Base-by-base conservation (phyloP, 2,113 vertebrate species). In the Rutilus rutilus region DNA sequence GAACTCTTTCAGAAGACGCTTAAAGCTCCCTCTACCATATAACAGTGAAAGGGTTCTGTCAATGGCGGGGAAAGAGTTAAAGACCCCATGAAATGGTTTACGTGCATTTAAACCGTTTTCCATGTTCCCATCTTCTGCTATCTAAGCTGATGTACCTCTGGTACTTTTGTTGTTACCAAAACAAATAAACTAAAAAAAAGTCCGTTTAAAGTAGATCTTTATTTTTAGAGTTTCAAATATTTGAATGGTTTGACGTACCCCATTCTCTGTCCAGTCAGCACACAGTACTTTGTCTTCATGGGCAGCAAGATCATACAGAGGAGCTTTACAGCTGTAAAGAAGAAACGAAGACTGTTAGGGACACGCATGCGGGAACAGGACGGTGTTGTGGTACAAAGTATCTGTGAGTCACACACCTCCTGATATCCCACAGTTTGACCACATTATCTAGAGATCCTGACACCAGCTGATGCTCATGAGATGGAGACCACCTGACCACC, bases 401-500 rank as follows among this genome's bases (percentile, higher is more conserved):
- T 39, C 30, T 0, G 7, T 73, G 19, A 50, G 64, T 33, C 10
- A 90, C 91, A 89, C 91, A 99, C 98, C 98, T 99, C 89, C 98
- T 97, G 36, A 94, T 97, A 93, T 99, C 98, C 98, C 98, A 99
- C 21, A 99, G 95, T 89, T 99, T 99, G 57, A 99, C 97, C 60
- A 99, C 85, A 86, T 97, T 97, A 95, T 99, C 98, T 47, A 99
- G 93, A 89, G 98, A 99, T 73, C 98, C 97, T 0, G 98, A 99
- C 81, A 99, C 93, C 21, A 99, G 94, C 91, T 99, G 98, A 82
- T 99, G 95, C 85, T 99, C 97, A 0, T 99, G 94, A 1, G 95
- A 94, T 1, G 97, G 97, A 75, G 97, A 96, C 98, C 98, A 99
- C 89, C 97, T 97, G 52, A 99, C 96, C 1, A 96, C 93, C 0